Percentiles rank a stretch among this genome's conserved stretches.
Conservation (phyloP, 1,140 invertebrate species). For the Ceratina calcarata region DNA sequence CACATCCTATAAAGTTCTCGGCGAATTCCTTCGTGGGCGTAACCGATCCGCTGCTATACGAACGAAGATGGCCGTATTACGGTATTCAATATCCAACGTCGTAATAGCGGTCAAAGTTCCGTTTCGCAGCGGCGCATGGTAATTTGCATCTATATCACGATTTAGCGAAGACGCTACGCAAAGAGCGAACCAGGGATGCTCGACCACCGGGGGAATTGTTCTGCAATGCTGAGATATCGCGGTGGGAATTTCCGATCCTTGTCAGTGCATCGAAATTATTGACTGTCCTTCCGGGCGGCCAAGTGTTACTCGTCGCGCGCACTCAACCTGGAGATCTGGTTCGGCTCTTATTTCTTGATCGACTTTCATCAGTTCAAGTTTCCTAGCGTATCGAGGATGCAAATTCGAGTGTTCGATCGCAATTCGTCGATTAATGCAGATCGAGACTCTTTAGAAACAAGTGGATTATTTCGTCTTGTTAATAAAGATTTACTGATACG, state of each 20-base stretch:
- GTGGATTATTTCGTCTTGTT: neutral
- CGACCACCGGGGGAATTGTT: conserved; percentile 22
- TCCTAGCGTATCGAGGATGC: neutral
- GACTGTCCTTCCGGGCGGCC: neutral
- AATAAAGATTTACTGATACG: neutral
- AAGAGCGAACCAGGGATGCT: conserved; percentile 16
- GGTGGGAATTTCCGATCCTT: conserved; percentile 29
- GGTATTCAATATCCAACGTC: conserved; percentile 65
- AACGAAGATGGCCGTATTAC: conserved; percentile 55
- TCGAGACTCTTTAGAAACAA: no score
- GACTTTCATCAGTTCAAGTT: conserved; percentile 1
- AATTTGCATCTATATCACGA: conserved; percentile 67
- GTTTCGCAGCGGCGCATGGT: conserved; percentile 43
- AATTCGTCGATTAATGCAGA: conserved; percentile 11
- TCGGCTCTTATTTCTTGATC: neutral
- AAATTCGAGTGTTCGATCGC: neutral
- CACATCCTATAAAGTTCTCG: conserved; percentile 37
- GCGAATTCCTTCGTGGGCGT: conserved; percentile 59
- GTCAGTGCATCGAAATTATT: conserved; percentile 9
- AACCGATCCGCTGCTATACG: conserved; percentile 44
- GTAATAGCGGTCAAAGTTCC: conserved; percentile 67
- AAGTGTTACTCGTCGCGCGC: neutral
- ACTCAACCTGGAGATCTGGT: no score
- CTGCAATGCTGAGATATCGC: conserved; percentile 35
- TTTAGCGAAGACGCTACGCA: conserved; percentile 46